Conservation (phyloP, 2,113 vertebrate species). For the Acrocephalus arundinaceus region DNA sequence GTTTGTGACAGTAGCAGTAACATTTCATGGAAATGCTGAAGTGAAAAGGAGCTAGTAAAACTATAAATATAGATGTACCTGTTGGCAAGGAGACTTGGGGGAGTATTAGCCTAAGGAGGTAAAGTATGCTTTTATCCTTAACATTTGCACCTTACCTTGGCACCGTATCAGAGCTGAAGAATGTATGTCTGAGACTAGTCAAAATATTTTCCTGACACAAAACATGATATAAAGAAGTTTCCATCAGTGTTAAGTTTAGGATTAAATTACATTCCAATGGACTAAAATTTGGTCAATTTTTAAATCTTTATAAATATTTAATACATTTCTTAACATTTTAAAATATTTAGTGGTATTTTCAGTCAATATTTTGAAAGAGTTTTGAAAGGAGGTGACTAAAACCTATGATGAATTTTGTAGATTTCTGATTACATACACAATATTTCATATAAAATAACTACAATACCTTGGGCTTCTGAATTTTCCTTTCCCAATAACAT, state of each 20-base stretch:
- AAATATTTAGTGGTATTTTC: neutral
- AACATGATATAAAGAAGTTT: neutral
- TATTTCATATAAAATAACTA: neutral
- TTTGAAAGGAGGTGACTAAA: neutral
- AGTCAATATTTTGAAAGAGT: neutral
- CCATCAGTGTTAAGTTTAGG: neutral
- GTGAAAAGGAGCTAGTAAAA: neutral
- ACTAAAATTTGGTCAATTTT: neutral
- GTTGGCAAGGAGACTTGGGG: neutral
- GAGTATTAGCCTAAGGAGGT: neutral
- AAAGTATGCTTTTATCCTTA: neutral
- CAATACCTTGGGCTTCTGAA: neutral
- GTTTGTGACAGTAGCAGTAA: neutral
- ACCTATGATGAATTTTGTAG: neutral
- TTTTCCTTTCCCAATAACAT: neutral
- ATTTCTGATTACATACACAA: neutral
- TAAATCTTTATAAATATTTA: neutral
- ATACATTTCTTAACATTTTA: neutral
- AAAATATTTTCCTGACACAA: neutral
- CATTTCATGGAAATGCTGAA: neutral
- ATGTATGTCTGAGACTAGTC: neutral
- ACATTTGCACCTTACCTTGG: neutral
- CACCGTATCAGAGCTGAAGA: neutral
- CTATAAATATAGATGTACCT: neutral
- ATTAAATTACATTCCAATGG: neutral